Conservation (phyloP, 2,888 invertebrate species). For the Microplitis deprimator region DNA sequence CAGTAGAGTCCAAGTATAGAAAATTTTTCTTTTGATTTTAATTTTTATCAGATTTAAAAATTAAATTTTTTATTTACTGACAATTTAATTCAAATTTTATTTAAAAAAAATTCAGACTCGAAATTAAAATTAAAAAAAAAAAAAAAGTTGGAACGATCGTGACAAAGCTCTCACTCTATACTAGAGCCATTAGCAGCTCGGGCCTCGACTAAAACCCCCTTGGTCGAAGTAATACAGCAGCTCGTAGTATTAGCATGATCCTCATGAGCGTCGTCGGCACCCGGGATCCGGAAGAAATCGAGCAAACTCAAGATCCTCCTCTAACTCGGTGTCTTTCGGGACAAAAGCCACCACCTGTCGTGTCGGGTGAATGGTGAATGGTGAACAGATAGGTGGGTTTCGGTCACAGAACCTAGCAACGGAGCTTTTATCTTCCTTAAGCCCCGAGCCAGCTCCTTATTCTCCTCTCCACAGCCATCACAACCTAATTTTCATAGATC, state of each 20-base stretch:
- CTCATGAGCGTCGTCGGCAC: conserved; percentile 9
- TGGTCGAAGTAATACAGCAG: too few species aligned
- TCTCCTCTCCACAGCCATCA: conserved; percentile 12
- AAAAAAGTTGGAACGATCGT: too few species aligned
- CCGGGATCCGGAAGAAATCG: conserved; percentile 28
- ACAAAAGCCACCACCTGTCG: conserved; percentile 43
- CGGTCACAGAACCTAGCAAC: conserved; percentile 45
- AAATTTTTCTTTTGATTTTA: too few species aligned
- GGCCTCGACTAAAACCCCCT: too few species aligned
- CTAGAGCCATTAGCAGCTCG: too few species aligned
- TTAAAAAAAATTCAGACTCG: too few species aligned
- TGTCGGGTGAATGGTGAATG: conserved; percentile 36
- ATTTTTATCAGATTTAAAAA: too few species aligned
- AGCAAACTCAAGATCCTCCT: conserved; percentile 31
- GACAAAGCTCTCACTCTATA: background rate
- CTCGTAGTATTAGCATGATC: conserved; percentile 23
- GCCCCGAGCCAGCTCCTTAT: background rate
- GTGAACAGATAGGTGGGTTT: conserved; percentile 33
- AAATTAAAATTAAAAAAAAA: too few species aligned
- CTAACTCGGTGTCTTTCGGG: conserved; percentile 16
- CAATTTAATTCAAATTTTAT: too few species aligned
- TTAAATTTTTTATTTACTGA: too few species aligned
- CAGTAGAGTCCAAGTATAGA: too few species aligned
- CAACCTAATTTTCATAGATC: conserved; percentile 21
- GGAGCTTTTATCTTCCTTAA: conserved; percentile 31